A percentile compares a stretch with the other conserved stretches of the same genome.
These are phyloP conservation scores for Podarcis siculus DNA, from an alignment of 2,797 vertebrate genomes.

Conservation along the genomic window DNA sequence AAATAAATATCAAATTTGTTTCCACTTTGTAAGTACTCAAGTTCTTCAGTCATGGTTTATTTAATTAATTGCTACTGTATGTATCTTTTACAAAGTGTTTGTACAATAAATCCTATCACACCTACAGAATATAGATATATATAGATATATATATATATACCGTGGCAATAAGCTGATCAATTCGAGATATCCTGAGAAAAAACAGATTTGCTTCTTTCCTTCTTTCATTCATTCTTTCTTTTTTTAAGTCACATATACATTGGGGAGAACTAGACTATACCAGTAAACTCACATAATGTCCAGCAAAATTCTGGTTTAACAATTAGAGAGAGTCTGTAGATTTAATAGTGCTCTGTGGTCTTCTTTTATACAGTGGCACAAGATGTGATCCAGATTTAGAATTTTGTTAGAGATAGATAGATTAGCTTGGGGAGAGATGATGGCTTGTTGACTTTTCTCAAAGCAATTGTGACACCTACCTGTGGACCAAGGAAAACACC, in stretches of 20 bases:
- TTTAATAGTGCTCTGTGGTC: slow-evolving; percentile 83
- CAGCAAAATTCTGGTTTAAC: slow-evolving; percentile 75
- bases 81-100: slow-evolving; percentile 88
- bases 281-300: slow-evolving; percentile 80
- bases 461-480: slow-evolving; percentile 99
- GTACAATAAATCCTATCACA: slow-evolving; percentile 91
- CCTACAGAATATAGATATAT: slow-evolving; percentile 79
- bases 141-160: slow-evolving; percentile 70
- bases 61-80: slow-evolving; percentile 82
- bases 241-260: slow-evolving; percentile 89
- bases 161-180: slow-evolving; percentile 94
- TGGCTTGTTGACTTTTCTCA: slow-evolving; percentile 89
- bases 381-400: slow-evolving; percentile 84
- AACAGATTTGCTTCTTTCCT: slow-evolving; percentile 65
- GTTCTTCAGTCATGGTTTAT: slow-evolving; percentile 86
- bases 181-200: slow-evolving; percentile 97
- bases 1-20: slow-evolving; percentile 99
- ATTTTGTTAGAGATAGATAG: slow-evolving; percentile 79
- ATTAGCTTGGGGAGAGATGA: slow-evolving; percentile 84
- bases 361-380: slow-evolving; percentile 89
- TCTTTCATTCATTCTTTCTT: slow-evolving; percentile 62
- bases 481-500: slow-evolving; percentile 91
- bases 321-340: slow-evolving; percentile 75
- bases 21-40: slow-evolving; percentile 93
- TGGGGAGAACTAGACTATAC: slow-evolving; percentile 84